Evolutionary conservation across 2,797 vertebrate genomes (phyloP).

Genomic region (Malacoctenus gilli): DNA sequence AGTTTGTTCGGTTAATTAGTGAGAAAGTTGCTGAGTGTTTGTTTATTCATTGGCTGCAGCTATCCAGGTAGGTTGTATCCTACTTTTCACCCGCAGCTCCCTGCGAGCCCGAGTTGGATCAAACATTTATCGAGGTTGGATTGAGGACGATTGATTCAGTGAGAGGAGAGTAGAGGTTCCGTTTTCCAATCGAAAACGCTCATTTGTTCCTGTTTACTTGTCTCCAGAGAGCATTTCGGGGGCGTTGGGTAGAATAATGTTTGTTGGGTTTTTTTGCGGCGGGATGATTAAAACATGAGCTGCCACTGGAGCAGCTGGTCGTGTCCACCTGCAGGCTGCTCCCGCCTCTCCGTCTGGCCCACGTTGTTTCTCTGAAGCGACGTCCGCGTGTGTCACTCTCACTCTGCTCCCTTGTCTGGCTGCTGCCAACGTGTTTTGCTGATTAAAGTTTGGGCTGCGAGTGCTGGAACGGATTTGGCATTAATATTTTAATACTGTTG

Average conservation of each 20-base stretch:
- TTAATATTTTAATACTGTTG: conserved; percentile 70
- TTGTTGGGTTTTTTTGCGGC: conserved; percentile 22
- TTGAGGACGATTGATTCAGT: no score
- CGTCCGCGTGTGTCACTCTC: conserved; percentile 16
- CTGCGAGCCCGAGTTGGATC: no score
- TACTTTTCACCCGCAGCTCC: no score
- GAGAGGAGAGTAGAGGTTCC: no score
- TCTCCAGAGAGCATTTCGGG: background rate
- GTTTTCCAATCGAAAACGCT: no score
- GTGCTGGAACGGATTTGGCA: conserved; percentile 48
- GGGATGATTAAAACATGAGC: conserved; percentile 39
- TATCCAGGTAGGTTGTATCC: no score
- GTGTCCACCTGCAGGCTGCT: conserved; percentile 36
- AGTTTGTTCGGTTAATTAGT: no score
- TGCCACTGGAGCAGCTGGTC: conserved; percentile 27
- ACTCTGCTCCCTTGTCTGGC: conserved; percentile 36
- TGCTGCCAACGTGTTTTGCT: conserved; percentile 52
- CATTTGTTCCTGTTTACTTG: no score
- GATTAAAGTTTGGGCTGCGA: conserved; percentile 65
- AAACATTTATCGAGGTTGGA: no score
- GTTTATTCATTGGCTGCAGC: no score
- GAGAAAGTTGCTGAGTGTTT: no score
- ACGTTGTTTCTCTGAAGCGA: conserved; percentile 16
- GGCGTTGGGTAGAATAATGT: background rate
- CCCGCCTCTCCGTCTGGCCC: conserved; percentile 38